phyloP scores from a whole-genome alignment of 2,888 invertebrate species.

The Acleris literana region DNA sequence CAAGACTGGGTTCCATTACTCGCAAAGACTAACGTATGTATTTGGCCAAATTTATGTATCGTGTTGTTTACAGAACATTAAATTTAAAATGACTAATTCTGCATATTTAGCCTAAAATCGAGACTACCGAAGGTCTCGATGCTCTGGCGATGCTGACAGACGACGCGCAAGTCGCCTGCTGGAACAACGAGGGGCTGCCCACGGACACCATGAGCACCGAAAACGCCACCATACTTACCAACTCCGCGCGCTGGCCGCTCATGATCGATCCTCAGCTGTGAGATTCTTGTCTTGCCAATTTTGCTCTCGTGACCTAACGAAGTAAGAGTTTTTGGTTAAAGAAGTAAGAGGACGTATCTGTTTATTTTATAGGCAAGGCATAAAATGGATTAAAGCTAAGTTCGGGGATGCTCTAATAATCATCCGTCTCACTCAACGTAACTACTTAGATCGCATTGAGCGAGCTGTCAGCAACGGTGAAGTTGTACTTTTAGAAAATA shows the following conservation, averaged over 20 bases:
- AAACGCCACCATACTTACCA: constrained; percentile 95
- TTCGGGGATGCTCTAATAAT: constrained; percentile 89
- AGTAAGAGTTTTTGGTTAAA: too few relatives aligned
- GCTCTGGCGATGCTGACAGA: constrained; percentile 94
- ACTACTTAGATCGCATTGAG: constrained; percentile 94
- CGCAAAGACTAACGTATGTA: constrained; percentile 84
- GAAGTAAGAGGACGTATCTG: background rate
- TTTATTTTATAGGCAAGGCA: constrained; percentile 85
- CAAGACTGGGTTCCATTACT: constrained; percentile 92
- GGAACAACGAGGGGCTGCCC: constrained; percentile 97
- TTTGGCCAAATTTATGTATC: background rate
- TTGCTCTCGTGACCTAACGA: background rate
- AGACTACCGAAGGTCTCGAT: constrained; percentile 90
- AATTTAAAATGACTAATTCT: background rate
- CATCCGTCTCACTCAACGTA: constrained; percentile 90
- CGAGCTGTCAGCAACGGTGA: constrained; percentile 89
- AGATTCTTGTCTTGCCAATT: constrained; percentile 41
- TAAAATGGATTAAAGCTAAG: constrained; percentile 96
- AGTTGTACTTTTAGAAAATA: constrained; percentile 93
- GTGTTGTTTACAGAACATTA: background rate
- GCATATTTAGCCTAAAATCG: constrained; percentile 86
- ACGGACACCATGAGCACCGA: constrained; percentile 97
- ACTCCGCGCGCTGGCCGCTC: constrained; percentile 95
- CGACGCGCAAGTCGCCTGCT: constrained; percentile 94
- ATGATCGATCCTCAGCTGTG: constrained; percentile 96